These are phyloP conservation scores for Mythimna pallens DNA, from an alignment of 2,888 invertebrate genomes.

Conservation along the genomic window DNA sequence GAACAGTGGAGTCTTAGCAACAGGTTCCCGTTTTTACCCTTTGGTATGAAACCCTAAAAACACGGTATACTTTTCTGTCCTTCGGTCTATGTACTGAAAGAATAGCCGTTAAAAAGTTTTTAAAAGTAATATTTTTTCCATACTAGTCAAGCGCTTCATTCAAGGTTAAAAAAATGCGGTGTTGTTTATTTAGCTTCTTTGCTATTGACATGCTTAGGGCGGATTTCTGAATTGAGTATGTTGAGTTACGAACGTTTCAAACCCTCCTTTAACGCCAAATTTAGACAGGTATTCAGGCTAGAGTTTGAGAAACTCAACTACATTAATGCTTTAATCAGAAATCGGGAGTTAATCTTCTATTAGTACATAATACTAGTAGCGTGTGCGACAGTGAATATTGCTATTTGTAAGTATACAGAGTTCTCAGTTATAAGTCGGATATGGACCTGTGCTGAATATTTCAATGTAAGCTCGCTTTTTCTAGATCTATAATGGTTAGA, in stretches of 20 bases:
- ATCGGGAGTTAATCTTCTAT: background rate
- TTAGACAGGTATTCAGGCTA: too few relatives aligned
- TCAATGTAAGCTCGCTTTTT: background rate
- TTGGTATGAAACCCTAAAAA: background rate
- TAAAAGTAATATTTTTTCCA: background rate
- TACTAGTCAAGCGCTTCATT: conserved; percentile 19
- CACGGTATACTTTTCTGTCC: conserved; percentile 9
- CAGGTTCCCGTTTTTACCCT: too few relatives aligned
- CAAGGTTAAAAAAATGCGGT: background rate
- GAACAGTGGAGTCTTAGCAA: too few relatives aligned
- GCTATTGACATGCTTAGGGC: background rate
- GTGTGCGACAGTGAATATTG: background rate
- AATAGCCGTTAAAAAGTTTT: background rate
- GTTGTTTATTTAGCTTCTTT: background rate
- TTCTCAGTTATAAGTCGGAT: conserved; percentile 15
- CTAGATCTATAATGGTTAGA: background rate
- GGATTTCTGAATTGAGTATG: too few relatives aligned
- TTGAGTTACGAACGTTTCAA: too few relatives aligned
- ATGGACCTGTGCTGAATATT: conserved; percentile 21
- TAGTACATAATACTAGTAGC: background rate
- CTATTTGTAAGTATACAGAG: background rate
- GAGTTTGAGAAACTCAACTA: too few relatives aligned
- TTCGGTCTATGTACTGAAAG: conserved; percentile 17
- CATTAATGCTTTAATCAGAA: too few relatives aligned
- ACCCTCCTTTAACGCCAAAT: too few relatives aligned